Conservation (phyloP, 1,140 invertebrate genomes). For the Euschistus heros region DNA sequence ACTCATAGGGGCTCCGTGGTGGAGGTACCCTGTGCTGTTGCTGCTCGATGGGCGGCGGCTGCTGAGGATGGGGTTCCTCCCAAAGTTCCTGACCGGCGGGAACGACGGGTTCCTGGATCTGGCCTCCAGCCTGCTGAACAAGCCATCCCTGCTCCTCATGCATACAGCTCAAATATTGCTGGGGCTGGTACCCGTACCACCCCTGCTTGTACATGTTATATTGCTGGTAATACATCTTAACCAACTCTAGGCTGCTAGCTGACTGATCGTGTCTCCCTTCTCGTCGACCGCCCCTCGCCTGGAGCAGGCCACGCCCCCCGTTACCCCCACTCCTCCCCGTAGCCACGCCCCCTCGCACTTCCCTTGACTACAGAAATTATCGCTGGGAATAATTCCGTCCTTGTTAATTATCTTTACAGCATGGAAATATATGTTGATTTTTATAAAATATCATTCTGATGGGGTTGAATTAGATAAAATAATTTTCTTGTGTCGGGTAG, state of each 20-base stretch:
- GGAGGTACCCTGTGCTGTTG: constrained; percentile 44
- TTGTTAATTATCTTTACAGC: no score
- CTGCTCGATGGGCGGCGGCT: constrained; percentile 12
- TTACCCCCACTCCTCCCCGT: background rate
- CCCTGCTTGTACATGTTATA: constrained; percentile 21
- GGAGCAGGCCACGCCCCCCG: background rate
- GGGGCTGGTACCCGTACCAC: constrained; percentile 22
- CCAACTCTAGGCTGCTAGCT: background rate
- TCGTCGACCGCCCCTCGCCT: background rate
- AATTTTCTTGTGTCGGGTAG: no score
- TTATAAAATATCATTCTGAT: no score
- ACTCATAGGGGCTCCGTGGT: constrained; percentile 67
- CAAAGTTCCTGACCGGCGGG: constrained; percentile 11
- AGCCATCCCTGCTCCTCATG: constrained; percentile 25
- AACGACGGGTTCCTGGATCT: constrained; percentile 3
- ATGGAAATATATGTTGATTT: no score
- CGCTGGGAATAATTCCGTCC: no score
- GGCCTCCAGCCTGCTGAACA: constrained; percentile 1
- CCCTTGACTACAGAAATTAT: background rate
- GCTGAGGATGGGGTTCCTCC: background rate
- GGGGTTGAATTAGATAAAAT: no score
- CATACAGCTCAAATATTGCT: constrained; percentile 29
- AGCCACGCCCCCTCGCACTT: background rate
- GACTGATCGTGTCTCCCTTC: background rate
- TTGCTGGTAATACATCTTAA: constrained; percentile 22